Base-by-base conservation (phyloP, 2,888 invertebrate species). In the Hartigia nigra region DNA sequence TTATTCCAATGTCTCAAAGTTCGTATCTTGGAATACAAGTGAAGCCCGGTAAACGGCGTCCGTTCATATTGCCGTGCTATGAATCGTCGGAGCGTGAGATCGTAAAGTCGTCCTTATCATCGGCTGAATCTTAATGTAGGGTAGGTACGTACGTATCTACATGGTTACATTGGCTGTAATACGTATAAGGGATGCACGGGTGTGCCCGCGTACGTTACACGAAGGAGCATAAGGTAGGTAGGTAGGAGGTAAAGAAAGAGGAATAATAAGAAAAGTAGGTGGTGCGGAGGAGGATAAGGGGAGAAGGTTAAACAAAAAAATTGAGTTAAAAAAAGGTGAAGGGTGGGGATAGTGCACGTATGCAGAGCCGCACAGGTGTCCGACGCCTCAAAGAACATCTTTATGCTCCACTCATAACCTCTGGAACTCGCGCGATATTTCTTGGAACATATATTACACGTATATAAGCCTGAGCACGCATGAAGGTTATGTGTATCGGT, bases 81-180 rank as follows among this genome's bases (percentile, higher is more conserved):
- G 91, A 90, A 90, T 90, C 90, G 90, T 87, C 89, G 86, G 87
- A 90, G 90, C 90, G 90, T 89, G 89, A 90, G 91, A 91, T 91
- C 91, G 89, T 91, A 91, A 91, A 91, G 90, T 89, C 87, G 85
- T 86, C 84, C 89, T 91, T 91, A 91, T 91, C 90, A 90, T 84
- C 88, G 86, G 86, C 86, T 88, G 88, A 88, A 91, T 91, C 91
- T 91, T 90, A 90, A 91, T 90, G 90, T 87, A 86, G 86, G 85
- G 82, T 88, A 87, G 86, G 84, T 84, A 86, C 82, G 84, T 84
- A 84, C 84, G 79, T 82, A 86, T 86, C 85, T 87, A 86, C 86
- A 85, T 87, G 23, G 72, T 23, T 72, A 72, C 72, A 55, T 55
- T 55, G 55, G 55, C 55, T 23, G 55, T 55, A 55, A 55, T 55